Base-by-base conservation (phyloP, 2,797 vertebrate genomes). In the Sparidentex hasta region DNA sequence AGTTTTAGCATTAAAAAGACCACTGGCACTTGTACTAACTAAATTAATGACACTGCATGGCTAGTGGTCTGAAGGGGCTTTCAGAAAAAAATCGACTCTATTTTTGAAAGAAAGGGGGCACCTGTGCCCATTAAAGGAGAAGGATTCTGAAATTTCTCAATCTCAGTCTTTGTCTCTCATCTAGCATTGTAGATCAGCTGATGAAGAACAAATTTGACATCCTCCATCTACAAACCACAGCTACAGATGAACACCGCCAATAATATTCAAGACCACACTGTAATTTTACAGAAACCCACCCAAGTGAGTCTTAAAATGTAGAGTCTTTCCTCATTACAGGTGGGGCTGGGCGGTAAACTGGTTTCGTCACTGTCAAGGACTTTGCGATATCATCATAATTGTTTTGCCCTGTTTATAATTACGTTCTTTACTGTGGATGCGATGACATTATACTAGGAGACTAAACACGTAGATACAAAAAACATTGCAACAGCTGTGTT, bases 231-330 rank as follows among this genome's bases (percentile, higher is more conserved):
- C 43, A n/a, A 1, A 25, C 5, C 4, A 44, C 13, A 48, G 23
- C 46, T 21, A 38, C 29, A 16, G 33, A 64, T 41, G 2, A 27
- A 38, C 43, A 33, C n/a, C 9, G 20, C 21, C 11, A 4, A 16
- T 1, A 13, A 0, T 14, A 21, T 41, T 17, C 17, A n/a, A 25
- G 20, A 47, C 3, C 6, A 18, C 0, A 8, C 7, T 8, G 5
- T 16, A 3, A 25, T 25, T 11, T 47, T 11, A 62, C 7, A 55
- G 47, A 41, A 18, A 96, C 96, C 94, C 95, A 98, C 97, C 96
- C 92, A 95, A 92, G 90, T 96, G 96, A 91, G 95, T 29, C 25
- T 16, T 52, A 7, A 55, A 55, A 33, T 29, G 16, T 9, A 57
- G 8, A 7, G 25, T 56, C 17, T 11, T 29, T 29, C 27, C 5